These are phyloP conservation scores for Platygyra sinensis DNA, from an alignment of 64 coral and sea anemone genomes.

Conservation along the genomic window DNA sequence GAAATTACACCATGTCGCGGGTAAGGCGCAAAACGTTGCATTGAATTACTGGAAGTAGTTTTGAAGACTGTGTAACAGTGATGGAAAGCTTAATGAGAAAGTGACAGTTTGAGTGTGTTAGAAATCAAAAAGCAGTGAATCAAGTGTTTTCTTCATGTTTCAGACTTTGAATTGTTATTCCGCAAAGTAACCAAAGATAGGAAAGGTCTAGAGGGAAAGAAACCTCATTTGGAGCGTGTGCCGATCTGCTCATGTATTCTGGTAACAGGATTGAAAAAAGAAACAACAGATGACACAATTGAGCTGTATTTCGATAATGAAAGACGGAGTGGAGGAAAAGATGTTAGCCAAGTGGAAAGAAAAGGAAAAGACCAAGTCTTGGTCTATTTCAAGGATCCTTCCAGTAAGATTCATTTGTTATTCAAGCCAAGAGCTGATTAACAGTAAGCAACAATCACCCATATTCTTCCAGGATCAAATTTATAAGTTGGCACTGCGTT, in stretches of 20 bases:
- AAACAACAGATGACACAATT: conserved; percentile 46
- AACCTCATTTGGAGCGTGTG: conserved; percentile 45
- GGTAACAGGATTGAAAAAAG: conserved; percentile 43
- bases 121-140: too few relatives aligned
- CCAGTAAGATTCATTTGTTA: conserved; percentile 26
- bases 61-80: too few relatives aligned
- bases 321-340: conserved; percentile 40
- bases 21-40: too few relatives aligned
- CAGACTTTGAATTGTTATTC: conserved; percentile 39
- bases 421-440: too few relatives aligned
- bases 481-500: too few relatives aligned
- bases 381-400: conserved; percentile 49
- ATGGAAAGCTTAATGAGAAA: too few relatives aligned
- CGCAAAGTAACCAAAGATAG: conserved; percentile 26
- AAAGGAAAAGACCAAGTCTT: conserved; percentile 8
- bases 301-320: conserved; percentile 64
- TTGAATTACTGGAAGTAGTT: too few relatives aligned
- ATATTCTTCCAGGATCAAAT: too few relatives aligned
- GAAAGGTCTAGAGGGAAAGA: conserved; percentile 43
- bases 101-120: too few relatives aligned
- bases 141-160: not conserved
- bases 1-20: too few relatives aligned
- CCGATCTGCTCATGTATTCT: conserved; percentile 56
- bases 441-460: not conserved
- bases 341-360: conserved; percentile 51